Evolutionary conservation across 2,888 invertebrate species (phyloP).

Genomic region (Ectobius pallidus): DNA sequence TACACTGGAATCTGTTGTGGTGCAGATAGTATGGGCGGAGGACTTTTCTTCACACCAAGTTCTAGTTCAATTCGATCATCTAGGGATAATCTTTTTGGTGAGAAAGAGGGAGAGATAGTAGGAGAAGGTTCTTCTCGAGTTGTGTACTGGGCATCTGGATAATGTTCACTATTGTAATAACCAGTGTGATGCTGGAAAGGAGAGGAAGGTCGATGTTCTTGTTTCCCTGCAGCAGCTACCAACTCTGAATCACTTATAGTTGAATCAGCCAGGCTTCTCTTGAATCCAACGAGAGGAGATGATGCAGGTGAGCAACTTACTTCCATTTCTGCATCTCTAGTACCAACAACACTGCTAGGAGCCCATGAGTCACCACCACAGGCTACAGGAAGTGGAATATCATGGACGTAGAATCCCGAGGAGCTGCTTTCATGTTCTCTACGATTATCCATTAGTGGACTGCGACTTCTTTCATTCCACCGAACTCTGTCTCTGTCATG

Average conservation of each 20-base stretch:
- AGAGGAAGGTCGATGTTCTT: conserved; percentile 13
- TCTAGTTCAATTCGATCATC: conserved; percentile 66
- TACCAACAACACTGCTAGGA: not conserved
- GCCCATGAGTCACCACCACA: conserved; percentile 14
- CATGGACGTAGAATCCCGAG: conserved; percentile 14
- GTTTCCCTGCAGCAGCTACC: conserved; percentile 35
- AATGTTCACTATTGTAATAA: conserved; percentile 14
- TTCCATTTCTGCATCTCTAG: conserved; percentile 29
- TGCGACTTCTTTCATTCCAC: conserved; percentile 26
- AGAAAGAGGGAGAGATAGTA: conserved; percentile 46
- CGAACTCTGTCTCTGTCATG: conserved; percentile 24
- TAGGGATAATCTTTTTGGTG: conserved; percentile 64
- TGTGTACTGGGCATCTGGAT: not conserved
- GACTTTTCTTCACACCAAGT: conserved; percentile 59
- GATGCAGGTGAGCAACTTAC: conserved; percentile 33
- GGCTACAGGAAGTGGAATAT: conserved; percentile 21
- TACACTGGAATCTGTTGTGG: conserved; percentile 42
- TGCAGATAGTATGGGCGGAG: conserved; percentile 43
- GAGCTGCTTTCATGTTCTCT: conserved; percentile 12
- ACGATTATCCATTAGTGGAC: not conserved
- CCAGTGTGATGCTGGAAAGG: not conserved
- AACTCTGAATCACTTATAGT: conserved; percentile 61
- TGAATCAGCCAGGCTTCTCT: conserved; percentile 59
- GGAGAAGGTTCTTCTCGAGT: conserved; percentile 22
- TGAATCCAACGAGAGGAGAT: conserved; percentile 54